These are phyloP conservation scores for Cochlearius cochlearius DNA, from an alignment of 2,113 vertebrate species.

Conservation along the genomic window DNA sequence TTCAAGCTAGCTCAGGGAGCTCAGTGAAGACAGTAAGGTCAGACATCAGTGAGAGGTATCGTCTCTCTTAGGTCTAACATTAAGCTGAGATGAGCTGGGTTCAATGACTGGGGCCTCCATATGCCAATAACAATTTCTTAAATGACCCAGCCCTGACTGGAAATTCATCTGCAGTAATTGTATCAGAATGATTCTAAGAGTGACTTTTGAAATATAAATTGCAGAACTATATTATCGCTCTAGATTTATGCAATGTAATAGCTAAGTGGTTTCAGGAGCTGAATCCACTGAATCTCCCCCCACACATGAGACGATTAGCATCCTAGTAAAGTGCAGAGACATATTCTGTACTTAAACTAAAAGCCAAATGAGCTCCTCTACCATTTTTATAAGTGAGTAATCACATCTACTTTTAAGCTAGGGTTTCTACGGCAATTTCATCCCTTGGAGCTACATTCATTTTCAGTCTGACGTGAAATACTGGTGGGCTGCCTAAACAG, in stretches of 20 bases:
- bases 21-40: background rate
- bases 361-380: background rate
- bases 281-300: background rate
- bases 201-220: slow-evolving; percentile 30
- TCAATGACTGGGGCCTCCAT: background rate
- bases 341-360: slow-evolving; percentile 32
- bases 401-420: background rate
- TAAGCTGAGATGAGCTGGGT: background rate
- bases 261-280: background rate
- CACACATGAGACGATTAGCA: background rate
- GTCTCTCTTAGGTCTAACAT: background rate
- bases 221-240: background rate
- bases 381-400: slow-evolving; percentile 17
- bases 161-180: slow-evolving; percentile 16
- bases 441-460: background rate
- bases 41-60: background rate
- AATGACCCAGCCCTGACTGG: background rate
- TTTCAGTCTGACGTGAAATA: background rate
- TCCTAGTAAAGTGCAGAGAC: background rate
- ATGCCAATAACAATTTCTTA: background rate
- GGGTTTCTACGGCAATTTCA: background rate
- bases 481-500: background rate
- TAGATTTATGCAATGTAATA: background rate
- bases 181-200: background rate
- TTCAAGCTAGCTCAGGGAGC: background rate